Evolutionary conservation across 2,113 vertebrate species (phyloP), one percentile per base, ranked within the genome.

Genomic region (Upupa epops): DNA sequence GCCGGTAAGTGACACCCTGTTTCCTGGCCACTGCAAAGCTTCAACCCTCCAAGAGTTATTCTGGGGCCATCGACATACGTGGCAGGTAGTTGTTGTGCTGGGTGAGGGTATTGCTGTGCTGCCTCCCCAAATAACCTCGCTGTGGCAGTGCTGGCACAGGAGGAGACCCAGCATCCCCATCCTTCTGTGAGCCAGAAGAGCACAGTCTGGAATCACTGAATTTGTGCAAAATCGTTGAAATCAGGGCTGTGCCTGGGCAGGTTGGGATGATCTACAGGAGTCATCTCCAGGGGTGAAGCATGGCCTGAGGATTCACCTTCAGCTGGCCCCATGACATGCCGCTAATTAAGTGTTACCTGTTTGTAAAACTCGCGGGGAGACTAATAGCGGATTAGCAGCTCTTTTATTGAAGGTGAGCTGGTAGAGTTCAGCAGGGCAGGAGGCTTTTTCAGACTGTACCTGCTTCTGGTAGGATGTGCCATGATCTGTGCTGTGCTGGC

Each of bases 1-100:
- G 84, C 82, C 95, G 96, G 96, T 96, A 72, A 86, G 89, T 54
- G 66, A 8, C 11, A 28, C 56, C 9, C 25, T 2, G 2, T 29
- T 28, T 25, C 48, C 31, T 6, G 15, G 58, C n/a, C 54, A 13
- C 65, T 6, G 2, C 12, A 1, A 15, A 31, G 42, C 40, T 45
- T 25, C n/a, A 17, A 36, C 75, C 32, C 56, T 64, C 17, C 1
- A 63, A 52, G 34, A 17, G 37, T 9, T 22, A 6, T 36, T 64
- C 8, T 22, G 56, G 40, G 46, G 65, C 8, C 5, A 0, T 32
- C n/a, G 29, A 40, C 5, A 5, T 17, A 19, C 9, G 4, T 32
- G 54, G 56, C 14, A 25, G 29, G 42, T 74, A 46, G 8, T 45
- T 34, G 59, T 46, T 56, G 28, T 48, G 65, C 72, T 55, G 34